Conservation (phyloP, 2,888 invertebrate species). For the Hylaea fasciaria region DNA sequence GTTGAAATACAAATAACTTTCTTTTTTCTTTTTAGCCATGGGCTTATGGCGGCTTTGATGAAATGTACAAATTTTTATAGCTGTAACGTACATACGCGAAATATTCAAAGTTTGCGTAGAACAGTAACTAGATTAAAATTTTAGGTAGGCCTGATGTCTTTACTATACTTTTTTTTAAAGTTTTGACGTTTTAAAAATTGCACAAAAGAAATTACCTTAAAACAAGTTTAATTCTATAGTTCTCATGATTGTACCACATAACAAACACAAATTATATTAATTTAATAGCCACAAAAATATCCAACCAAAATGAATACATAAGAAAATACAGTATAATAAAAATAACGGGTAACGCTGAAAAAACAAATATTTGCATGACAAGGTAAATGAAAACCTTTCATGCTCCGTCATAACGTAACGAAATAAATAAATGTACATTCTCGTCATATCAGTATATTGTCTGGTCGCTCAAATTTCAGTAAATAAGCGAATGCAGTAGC, state of each 20-base stretch:
- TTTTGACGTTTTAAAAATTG: no score
- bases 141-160: no score
- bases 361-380: conserved; percentile 41
- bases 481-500: conserved; percentile 7
- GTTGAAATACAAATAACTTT: neutral
- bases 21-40: neutral
- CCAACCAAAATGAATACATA: conserved; percentile 31
- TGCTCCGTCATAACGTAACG: conserved; percentile 37
- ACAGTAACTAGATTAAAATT: no score
- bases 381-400: conserved; percentile 43
- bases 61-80: no score
- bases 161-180: no score
- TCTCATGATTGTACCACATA: neutral
- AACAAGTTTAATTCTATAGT: no score
- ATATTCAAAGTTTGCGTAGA: no score
- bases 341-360: conserved; percentile 27
- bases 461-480: conserved; percentile 38
- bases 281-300: conserved; percentile 26
- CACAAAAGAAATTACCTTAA: no score
- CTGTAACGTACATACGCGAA: no score
- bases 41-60: no score
- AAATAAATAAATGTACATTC: conserved; percentile 46
- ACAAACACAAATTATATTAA: conserved; percentile 18
- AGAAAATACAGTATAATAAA: conserved; percentile 27
- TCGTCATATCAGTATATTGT: conserved; percentile 54